Percentiles rank a stretch among this genome's conserved stretches.
These are phyloP conservation scores for Empis livida DNA, from an alignment of 2,888 invertebrate genomes.

Conservation along the genomic window DNA sequence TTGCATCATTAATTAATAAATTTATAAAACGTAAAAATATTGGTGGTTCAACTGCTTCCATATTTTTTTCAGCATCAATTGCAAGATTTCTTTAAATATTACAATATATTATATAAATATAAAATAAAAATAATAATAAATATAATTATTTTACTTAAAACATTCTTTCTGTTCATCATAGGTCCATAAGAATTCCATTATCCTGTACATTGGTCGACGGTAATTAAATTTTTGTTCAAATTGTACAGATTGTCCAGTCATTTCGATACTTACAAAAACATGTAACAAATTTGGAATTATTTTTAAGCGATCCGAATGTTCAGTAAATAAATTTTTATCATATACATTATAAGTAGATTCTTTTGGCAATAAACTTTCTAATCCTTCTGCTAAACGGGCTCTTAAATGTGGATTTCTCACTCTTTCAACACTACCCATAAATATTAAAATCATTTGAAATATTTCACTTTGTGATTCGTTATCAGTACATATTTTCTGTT, in stretches of 20 bases:
- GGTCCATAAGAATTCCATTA: conserved; percentile 85
- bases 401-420: conserved; percentile 87
- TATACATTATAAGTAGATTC: conserved; percentile 31
- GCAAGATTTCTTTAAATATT: conserved; percentile 53
- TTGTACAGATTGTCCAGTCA: conserved; percentile 90
- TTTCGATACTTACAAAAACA: conserved; percentile 95
- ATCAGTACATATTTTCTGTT: conserved; percentile 50
- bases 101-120: conserved; percentile 2
- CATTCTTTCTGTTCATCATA: conserved; percentile 56
- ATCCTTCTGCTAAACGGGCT: conserved; percentile 76
- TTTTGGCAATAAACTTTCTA: conserved; percentile 74
- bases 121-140: neutral
- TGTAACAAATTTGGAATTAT: conserved; percentile 68
- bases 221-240: conserved; percentile 97
- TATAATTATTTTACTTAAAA: conserved; percentile 46
- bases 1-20: conserved; percentile 93
- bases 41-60: conserved; percentile 84
- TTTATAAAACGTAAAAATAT: conserved; percentile 91
- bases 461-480: conserved; percentile 52
- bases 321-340: conserved; percentile 46
- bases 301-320: conserved; percentile 61
- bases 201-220: conserved; percentile 85
- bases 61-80: conserved; percentile 65
- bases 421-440: conserved; percentile 73
- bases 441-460: conserved; percentile 65